Percentiles rank a stretch among this genome's conserved stretches.
phyloP scores from a whole-genome alignment of 2,888 invertebrate genomes.

The Lamellibrachia columna region DNA sequence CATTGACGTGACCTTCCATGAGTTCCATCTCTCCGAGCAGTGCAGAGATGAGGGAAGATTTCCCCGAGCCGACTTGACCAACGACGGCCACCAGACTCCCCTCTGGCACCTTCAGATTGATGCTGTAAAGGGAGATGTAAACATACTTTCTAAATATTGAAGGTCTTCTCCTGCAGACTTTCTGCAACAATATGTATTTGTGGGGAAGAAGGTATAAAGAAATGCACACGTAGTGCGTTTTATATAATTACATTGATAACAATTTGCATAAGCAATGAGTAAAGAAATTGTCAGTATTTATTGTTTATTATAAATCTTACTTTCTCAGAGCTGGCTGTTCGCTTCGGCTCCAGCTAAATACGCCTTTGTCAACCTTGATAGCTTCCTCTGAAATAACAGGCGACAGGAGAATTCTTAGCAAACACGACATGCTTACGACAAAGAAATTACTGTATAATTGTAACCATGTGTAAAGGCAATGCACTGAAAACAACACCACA shows the following conservation, averaged over 20 bases:
- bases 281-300: neutral
- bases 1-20: constrained; percentile 51
- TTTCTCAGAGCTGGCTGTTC: constrained; percentile 23
- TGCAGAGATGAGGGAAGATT: constrained; percentile 61
- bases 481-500: no score
- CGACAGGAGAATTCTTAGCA: neutral
- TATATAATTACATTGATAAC: no score
- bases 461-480: no score
- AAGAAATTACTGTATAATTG: neutral
- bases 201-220: neutral
- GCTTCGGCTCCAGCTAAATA: constrained; percentile 32
- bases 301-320: neutral
- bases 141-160: constrained; percentile 22
- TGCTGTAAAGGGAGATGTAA: constrained; percentile 26
- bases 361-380: constrained; percentile 26
- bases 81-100: constrained; percentile 60
- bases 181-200: neutral
- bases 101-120: constrained; percentile 37
- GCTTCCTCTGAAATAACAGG: constrained; percentile 25
- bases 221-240: no score
- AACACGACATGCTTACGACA: neutral
- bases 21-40: constrained; percentile 63
- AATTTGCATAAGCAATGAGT: neutral
- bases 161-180: neutral
- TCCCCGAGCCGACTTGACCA: constrained; percentile 61